Conservation (phyloP, 2,113 vertebrate genomes). For the Eretmochelys imbricata region DNA sequence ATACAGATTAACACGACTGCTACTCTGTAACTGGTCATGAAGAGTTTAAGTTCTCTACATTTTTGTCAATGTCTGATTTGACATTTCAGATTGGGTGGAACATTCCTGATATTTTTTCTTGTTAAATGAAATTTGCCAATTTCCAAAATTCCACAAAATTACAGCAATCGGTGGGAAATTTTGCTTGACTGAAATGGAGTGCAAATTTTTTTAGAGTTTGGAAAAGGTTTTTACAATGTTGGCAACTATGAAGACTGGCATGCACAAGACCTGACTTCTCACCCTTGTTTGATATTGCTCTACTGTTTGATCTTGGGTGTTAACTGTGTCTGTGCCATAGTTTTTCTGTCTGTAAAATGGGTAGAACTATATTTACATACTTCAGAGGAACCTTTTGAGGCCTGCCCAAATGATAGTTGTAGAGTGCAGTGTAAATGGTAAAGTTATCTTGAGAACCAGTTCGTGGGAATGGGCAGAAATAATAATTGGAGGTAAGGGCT, state of each 20-base stretch:
- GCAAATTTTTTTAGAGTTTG: background rate
- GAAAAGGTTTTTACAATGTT: background rate
- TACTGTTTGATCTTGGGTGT: background rate
- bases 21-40: background rate
- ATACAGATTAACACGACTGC: too few relatives aligned
- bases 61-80: background rate
- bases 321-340: background rate
- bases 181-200: background rate
- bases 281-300: background rate
- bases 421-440: background rate
- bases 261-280: background rate
- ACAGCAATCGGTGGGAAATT: background rate
- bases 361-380: background rate
- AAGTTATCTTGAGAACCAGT: background rate
- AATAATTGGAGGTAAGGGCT: background rate
- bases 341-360: background rate
- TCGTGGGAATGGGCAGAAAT: background rate
- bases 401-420: background rate
- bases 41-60: background rate
- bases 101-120: background rate
- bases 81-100: background rate
- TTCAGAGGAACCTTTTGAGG: background rate
- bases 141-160: background rate
- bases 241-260: background rate
- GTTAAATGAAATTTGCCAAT: background rate